Conservation (phyloP, 1,140 invertebrate species). For the Rhopalosiphum maidis region DNA sequence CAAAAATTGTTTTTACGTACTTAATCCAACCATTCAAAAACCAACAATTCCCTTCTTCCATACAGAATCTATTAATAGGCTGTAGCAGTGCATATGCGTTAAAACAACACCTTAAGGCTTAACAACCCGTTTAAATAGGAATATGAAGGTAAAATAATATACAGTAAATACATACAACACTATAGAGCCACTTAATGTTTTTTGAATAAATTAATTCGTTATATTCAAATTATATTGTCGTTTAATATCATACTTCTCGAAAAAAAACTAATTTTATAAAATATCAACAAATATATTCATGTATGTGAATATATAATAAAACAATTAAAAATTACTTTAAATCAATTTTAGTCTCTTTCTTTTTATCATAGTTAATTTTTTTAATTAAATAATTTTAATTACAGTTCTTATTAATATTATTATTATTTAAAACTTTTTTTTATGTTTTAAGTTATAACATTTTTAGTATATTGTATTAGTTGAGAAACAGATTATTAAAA, state of each 20-base stretch:
- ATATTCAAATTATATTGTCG: background rate
- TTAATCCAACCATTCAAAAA: background rate
- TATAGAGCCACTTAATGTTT: background rate
- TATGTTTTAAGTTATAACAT: background rate
- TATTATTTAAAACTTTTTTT: background rate
- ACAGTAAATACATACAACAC: background rate
- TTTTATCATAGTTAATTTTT: background rate
- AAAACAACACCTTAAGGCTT: conserved; percentile 8
- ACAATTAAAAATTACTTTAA: background rate
- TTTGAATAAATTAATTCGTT: background rate
- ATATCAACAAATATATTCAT: background rate
- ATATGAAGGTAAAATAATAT: background rate
- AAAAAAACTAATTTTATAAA: background rate
- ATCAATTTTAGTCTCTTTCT: background rate
- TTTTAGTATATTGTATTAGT: background rate
- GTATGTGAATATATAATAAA: background rate
- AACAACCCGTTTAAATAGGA: background rate
- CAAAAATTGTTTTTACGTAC: background rate
- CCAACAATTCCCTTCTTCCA: background rate
- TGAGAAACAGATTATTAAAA: background rate
- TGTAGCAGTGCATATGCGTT: background rate
- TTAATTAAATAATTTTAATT: background rate
- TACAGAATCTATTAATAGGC: background rate
- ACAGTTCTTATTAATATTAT: background rate
- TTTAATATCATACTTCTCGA: background rate